Evolutionary conservation across 2,797 vertebrate species (phyloP).

Genomic region (Lophura swinhoii): DNA sequence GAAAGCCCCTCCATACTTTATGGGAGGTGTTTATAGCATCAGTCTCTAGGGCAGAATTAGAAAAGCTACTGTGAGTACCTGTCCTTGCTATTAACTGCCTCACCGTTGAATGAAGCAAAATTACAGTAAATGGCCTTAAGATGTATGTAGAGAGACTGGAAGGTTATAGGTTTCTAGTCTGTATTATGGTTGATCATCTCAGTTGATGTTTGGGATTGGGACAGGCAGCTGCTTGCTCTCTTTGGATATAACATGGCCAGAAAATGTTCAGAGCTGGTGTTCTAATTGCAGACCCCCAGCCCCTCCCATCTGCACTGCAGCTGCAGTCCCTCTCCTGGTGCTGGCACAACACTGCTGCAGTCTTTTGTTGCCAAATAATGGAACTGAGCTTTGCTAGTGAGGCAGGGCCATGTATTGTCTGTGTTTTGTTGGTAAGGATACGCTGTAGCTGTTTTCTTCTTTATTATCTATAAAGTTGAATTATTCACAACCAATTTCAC

Average conservation of each 20-base stretch:
- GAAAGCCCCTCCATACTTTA: background rate
- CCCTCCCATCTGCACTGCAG: background rate
- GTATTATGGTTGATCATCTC: conserved; percentile 1
- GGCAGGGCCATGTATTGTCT: background rate
- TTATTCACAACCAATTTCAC: conserved; percentile 31
- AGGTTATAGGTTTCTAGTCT: conserved; percentile 43
- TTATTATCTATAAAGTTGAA: background rate
- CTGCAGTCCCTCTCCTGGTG: background rate
- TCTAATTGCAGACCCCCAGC: background rate
- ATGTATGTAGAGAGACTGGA: conserved; percentile 28
- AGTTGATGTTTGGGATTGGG: fast-evolving
- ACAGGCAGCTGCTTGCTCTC: background rate
- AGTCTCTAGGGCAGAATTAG: background rate
- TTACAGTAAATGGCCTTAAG: conserved; percentile 32
- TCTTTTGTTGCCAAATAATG: background rate
- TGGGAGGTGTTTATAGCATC: background rate
- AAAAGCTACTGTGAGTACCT: background rate
- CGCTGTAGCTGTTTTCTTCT: background rate
- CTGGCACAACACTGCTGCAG: background rate
- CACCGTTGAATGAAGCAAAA: background rate
- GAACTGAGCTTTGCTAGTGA: background rate
- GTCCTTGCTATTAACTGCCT: conserved; percentile 57
- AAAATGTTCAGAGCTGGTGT: background rate
- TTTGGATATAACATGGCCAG: background rate
- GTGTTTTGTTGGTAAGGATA: background rate